Base-by-base conservation (phyloP, 2,888 invertebrate genomes). In the Rhagonycha lutea region DNA sequence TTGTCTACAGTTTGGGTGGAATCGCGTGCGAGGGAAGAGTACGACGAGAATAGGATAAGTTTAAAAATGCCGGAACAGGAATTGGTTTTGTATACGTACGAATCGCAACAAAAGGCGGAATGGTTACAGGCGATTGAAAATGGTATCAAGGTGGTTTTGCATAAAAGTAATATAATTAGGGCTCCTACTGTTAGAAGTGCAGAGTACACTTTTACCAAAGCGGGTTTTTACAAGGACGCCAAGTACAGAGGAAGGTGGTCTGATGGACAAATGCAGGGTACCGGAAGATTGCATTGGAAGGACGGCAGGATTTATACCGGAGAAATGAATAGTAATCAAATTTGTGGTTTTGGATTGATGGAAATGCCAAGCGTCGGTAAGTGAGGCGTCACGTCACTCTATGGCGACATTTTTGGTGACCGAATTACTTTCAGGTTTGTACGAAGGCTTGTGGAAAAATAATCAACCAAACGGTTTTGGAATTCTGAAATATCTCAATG, bases 391-490 rank as follows among this genome's bases (percentile, higher is more conserved):
- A 14, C 14, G 1, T 47, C 1, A 11, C 12, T 62, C 5, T 1
- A 7, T 8, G n/a, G n/a, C 2, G 47, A 47, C n/a, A n/a, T 47
- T 47, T 47, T 47, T 5, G 47, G 2, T n/a, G 2, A 8, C 2
- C 2, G n/a, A 2, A n/a, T n/a, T 47, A n/a, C 84, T 84, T 61
- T 85, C 89, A 86, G 94, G 94, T 0, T 89, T 92, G 23, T 95
- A 95, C 84, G 95, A 96, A 86, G 95, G 96, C 0, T 91, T 89
- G 84, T 95, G 94, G 94, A 94, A 92, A 85, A 94, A 94, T 79
- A 96, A 96, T 60, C 92, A 93, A 80, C 94, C 96, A 86, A 94
- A 94, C 86, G 97, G 97, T 11, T 92, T 92, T 80, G 96, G 95
- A 0, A 90, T 91, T 74, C 91, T 95, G 88, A 94, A 92, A 84